Base-by-base conservation (phyloP, 1,140 invertebrate genomes). In the Metaphire vulgaris region DNA sequence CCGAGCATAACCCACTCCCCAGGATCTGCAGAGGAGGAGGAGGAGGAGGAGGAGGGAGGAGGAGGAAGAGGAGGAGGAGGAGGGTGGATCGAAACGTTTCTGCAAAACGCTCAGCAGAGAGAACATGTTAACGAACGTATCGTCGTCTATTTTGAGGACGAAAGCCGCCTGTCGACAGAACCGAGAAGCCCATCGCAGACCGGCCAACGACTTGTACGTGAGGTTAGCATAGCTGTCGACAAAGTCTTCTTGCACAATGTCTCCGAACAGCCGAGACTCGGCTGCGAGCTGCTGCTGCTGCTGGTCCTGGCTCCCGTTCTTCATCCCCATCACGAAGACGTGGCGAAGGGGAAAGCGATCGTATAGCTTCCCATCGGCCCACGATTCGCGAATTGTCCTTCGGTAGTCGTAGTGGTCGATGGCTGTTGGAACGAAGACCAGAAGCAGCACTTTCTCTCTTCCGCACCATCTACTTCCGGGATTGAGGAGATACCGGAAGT, bases 121-220 rank as follows among this genome's bases (percentile, higher is more conserved):
- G 1, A 90, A 90, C 15, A 94, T 81, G 85, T 94, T 91, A n/a
- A 94, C 88, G 69, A 93, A 90, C 77, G 92, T 92, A 82, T 97
- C 94, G 85, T 96, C 93, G 83, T 97, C 94, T 83, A 92, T 90
- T 89, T 97, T 97, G 2, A 96, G 88, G n/a, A 95, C 88, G 81
- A 89, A 93, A 74, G 89, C 86, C 0, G 89, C 88, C 26, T 88
- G 85, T 16, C 81, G 79, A 83, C 94, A 96, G 79, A 89, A 87
- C 2, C 83, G 84, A 0, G 88, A 83, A 0, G 89, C 90, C 93
- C 93, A 97, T 79, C 89, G 88, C 31, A 96, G 83, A 0, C 92
- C 93, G 91, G 94, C 94, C 0, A 93, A 81, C 81, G 95, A 92
- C 72, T 85, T 85, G 14, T 79, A 64, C 0, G 82, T 83, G 14